Evolutionary conservation across 2,888 invertebrate species (phyloP), one percentile per base, ranked within the genome.

Genomic region (Ochropacha duplaris): DNA sequence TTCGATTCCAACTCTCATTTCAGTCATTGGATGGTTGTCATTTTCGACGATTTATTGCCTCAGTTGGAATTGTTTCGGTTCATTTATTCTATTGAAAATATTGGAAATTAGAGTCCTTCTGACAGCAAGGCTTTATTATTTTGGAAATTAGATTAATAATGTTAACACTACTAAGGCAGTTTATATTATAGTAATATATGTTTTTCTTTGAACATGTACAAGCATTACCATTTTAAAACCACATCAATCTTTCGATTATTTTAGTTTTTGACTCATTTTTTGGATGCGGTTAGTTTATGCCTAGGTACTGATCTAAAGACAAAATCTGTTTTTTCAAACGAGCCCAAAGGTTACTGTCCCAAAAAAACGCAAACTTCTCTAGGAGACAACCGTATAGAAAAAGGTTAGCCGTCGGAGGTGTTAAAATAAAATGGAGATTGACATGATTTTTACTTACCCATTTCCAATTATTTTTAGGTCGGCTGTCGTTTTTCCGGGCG

Each of bases 1-100:
- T 36, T 22, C 16, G 26, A 49, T 59, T 55, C 31, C 28, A 52
- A 34, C 52, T 52, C 52, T 44, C n/a, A 52, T 52, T 52, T 31
- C 52, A 19, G 11, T 31, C 44, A 44, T 19, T 44, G 44, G 52
- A 31, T 11, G 52, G 31, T 52, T 52, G 52, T 52, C 52, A 52
- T 52, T 52, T 52, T 52, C 12, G 22, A 31, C 31, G 31, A 52
- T 31, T 52, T 51, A 51, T 52, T 22, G 22, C 22, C 34, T 19
- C 34, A 12, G 22, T 34, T 52, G 31, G 52, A 44, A 52, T 52
- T 52, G 52, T 52, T 52, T 31, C 34, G 19, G 19, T 14, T 31
- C 31, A 52, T 31, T 52, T 31, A 31, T 22, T 14, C 19, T 12
- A 22, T 16, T 19, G 52, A 26, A 34, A 31, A 34, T 52, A 31